These are phyloP conservation scores for Caenorhabditis sp. DNA, from an alignment of 2,888 invertebrate genomes.

Conservation along the genomic window DNA sequence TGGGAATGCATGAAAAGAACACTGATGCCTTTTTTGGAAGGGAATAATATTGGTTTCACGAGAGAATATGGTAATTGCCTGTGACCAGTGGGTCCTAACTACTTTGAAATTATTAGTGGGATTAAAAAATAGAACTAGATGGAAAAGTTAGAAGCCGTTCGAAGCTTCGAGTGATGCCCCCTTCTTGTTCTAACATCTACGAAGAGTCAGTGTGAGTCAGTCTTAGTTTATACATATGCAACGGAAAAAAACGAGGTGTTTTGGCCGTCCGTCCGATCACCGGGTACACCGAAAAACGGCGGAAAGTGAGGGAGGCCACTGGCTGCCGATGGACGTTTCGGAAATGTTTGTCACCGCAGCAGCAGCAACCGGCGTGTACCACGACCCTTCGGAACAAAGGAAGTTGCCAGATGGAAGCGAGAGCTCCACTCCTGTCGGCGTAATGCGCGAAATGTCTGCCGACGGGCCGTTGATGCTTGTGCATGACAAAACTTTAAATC, in stretches of 20 bases:
- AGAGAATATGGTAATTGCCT: constrained; percentile 10
- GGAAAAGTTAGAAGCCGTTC: background rate
- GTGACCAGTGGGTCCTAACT: background rate
- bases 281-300: background rate
- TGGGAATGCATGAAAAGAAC: constrained; percentile 2
- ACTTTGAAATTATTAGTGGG: background rate
- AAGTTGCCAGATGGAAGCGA: constrained; percentile 2
- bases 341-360: constrained; percentile 2
- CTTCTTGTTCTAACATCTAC: too few relatives aligned
- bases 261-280: background rate
- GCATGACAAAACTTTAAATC: constrained; percentile 47
- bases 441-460: constrained; percentile 40
- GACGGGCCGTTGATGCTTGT: constrained; percentile 38
- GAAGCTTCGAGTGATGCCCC: too few relatives aligned
- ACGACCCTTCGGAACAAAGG: constrained; percentile 9
- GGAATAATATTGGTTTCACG: constrained; percentile 1
- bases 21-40: background rate
- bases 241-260: too few relatives aligned
- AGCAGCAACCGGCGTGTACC: background rate
- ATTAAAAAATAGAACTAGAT: too few relatives aligned
- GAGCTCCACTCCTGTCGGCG: constrained; percentile 12
- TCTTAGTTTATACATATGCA: too few relatives aligned
- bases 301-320: background rate
- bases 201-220: too few relatives aligned
- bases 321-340: background rate